Evolutionary conservation across 2,113 vertebrate genomes (phyloP).

Genomic region (Benitochromis conjunctus): DNA sequence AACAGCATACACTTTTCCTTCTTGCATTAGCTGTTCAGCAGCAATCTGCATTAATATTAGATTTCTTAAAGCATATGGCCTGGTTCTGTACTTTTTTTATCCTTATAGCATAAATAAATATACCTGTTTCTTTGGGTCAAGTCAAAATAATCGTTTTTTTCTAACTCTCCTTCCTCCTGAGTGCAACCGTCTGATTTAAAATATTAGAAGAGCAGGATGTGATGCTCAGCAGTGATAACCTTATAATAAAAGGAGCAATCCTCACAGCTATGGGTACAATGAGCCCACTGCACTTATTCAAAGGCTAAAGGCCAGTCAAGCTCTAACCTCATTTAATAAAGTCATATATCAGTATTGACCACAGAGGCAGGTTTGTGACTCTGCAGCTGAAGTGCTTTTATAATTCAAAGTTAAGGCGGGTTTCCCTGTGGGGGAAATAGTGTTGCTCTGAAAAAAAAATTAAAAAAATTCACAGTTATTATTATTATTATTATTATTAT

Average conservation of each 20-base stretch:
- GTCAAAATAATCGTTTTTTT: neutral
- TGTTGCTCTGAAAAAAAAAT: no score
- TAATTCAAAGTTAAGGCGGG: neutral
- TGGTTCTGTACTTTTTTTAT: neutral
- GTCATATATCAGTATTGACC: constrained; percentile 8
- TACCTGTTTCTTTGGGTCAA: neutral
- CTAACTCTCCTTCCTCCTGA: neutral
- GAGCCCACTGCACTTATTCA: neutral
- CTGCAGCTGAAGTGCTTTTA: neutral
- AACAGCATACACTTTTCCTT: neutral
- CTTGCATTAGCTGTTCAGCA: neutral
- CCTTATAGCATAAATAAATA: neutral
- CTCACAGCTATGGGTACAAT: neutral
- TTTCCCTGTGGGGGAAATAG: neutral
- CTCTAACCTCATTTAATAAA: constrained; percentile 8
- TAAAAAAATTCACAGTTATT: neutral
- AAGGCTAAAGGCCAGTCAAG: neutral
- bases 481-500: neutral
- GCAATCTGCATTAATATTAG: neutral
- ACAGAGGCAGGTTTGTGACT: neutral
- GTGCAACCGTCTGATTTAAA: neutral
- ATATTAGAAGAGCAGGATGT: neutral
- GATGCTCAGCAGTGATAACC: neutral
- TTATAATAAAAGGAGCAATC: constrained; percentile 3
- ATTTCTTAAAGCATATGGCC: neutral